phyloP scores from a whole-genome alignment of 1,140 invertebrate genomes.

The Hyphantria cunea region DNA sequence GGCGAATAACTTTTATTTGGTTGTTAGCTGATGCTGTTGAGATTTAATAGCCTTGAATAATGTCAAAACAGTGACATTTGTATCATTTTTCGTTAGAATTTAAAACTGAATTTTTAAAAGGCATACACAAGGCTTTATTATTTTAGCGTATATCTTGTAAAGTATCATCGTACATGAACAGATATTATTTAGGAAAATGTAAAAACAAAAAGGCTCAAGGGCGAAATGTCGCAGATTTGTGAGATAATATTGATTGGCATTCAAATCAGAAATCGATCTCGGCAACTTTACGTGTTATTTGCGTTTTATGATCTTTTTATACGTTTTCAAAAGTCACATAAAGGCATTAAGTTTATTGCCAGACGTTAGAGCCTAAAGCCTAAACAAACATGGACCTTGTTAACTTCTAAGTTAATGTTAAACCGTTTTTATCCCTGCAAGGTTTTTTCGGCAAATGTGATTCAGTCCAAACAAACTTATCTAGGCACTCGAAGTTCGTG shows the following conservation, averaged over 20 bases:
- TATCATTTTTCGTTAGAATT: too few relatives aligned
- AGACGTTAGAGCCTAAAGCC: slow-evolving; percentile 2
- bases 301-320: slow-evolving; percentile 27
- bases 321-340: slow-evolving; percentile 18
- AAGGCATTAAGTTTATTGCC: slow-evolving; percentile 12
- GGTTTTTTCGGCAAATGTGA: slow-evolving; percentile 30
- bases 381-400: slow-evolving; percentile 18
- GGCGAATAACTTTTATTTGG: not conserved
- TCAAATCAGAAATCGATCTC: slow-evolving; percentile 15
- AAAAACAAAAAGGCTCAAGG: slow-evolving; percentile 9
- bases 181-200: slow-evolving; percentile 1
- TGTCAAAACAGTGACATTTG: too few relatives aligned
- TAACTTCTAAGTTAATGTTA: slow-evolving; percentile 25
- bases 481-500: slow-evolving; percentile 19
- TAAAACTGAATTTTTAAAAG: too few relatives aligned
- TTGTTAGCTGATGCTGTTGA: not conserved
- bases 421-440: slow-evolving; percentile 24
- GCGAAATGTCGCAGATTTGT: not conserved
- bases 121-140: too few relatives aligned
- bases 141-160: too few relatives aligned
- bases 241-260: slow-evolving; percentile 21
- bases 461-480: slow-evolving; percentile 44
- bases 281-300: slow-evolving; percentile 5
- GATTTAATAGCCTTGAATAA: too few relatives aligned
- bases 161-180: too few relatives aligned